A percentile compares a stretch with the other conserved stretches of the same genome.
phyloP scores from a whole-genome alignment of 2,888 invertebrate genomes.

The Hemicrepidius hirtus region DNA sequence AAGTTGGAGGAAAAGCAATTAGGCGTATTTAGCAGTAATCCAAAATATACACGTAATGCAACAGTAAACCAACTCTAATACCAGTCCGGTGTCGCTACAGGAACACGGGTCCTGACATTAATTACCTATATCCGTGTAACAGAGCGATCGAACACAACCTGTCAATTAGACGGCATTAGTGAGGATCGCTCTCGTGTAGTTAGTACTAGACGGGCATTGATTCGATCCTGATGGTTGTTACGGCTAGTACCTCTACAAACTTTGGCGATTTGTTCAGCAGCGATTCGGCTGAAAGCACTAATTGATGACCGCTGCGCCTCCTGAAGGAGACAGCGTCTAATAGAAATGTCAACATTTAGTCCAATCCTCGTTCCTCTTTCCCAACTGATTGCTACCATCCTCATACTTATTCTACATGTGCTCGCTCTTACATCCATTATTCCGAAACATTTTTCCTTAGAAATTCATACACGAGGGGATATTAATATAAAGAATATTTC shows the following conservation, averaged over 20 bases:
- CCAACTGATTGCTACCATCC: constrained; percentile 35
- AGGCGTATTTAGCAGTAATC: constrained; percentile 52
- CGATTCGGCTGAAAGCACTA: constrained; percentile 69
- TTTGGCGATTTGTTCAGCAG: constrained; percentile 66
- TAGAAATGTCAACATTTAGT: constrained; percentile 70
- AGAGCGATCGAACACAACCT: constrained; percentile 71
- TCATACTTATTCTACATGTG: constrained; percentile 25
- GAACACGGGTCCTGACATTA: constrained; percentile 72
- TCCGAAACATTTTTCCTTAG: too few species aligned
- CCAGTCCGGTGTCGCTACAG: constrained; percentile 60
- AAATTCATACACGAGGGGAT: too few species aligned
- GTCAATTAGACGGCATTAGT: constrained; percentile 73
- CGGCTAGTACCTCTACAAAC: constrained; percentile 59
- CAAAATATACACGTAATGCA: constrained; percentile 67
- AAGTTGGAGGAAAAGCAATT: constrained; percentile 51
- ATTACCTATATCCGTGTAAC: constrained; percentile 73
- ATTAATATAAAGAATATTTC: too few species aligned
- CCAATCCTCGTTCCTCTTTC: constrained; percentile 49
- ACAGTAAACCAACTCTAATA: constrained; percentile 66
- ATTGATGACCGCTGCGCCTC: constrained; percentile 69
- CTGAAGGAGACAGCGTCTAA: constrained; percentile 70
- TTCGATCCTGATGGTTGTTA: constrained; percentile 54
- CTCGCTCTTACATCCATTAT: neutral
- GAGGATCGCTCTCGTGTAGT: constrained; percentile 60
- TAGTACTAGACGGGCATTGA: constrained; percentile 55